phyloP scores from a whole-genome alignment of 2,113 vertebrate species.

The Serinus canaria region DNA sequence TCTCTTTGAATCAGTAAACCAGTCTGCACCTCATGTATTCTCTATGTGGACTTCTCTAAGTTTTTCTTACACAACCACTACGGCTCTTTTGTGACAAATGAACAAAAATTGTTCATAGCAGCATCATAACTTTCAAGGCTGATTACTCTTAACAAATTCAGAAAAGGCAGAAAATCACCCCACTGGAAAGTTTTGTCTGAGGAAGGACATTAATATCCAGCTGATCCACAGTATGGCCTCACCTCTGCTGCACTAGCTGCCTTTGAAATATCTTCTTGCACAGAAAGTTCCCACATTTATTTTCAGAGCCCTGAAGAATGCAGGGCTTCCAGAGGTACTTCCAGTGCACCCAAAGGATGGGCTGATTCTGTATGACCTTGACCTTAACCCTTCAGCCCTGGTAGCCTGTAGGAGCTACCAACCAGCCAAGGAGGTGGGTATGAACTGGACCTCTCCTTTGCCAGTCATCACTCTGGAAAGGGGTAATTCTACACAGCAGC shows the following conservation, averaged over 20 bases:
- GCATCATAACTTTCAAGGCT: background rate
- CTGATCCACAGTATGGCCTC: background rate
- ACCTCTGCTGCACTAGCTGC: background rate
- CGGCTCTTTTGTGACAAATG: background rate
- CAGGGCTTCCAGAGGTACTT: background rate
- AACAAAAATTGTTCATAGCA: background rate
- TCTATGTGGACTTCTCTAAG: background rate
- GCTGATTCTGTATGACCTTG: background rate
- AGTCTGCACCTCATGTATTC: background rate
- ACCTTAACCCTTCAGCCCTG: background rate
- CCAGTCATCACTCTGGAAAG: background rate
- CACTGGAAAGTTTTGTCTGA: background rate
- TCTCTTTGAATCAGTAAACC: background rate
- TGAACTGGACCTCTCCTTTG: background rate
- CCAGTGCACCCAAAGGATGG: background rate
- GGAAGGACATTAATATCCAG: background rate
- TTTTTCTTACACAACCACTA: background rate
- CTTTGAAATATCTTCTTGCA: background rate
- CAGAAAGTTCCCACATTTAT: rapidly evolving
- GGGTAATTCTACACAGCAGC: background rate
- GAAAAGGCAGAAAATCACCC: background rate
- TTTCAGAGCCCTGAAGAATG: background rate
- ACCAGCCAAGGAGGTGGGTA: background rate
- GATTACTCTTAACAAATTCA: background rate
- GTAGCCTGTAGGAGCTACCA: background rate